Evolutionary conservation across 1,140 invertebrate genomes (phyloP), one percentile per base, ranked within the genome.

Genomic region (Coptotermes formosanus): DNA sequence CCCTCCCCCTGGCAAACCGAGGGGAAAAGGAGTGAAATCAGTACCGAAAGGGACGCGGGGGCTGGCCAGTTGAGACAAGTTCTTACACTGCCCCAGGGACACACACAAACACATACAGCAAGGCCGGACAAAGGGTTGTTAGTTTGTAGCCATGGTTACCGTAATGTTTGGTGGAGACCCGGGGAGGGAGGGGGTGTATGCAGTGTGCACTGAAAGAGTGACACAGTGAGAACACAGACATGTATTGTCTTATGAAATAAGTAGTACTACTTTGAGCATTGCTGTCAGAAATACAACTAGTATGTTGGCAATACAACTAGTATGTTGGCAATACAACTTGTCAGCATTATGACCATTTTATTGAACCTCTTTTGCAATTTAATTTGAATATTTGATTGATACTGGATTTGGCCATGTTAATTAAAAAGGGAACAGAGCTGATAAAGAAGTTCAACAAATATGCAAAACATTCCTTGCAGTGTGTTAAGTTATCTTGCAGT

Each of bases 31-130:
- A 52, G 83, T 19, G 83, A 52, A 55, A 84, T 84, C 48, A 55
- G 48, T 38, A 84, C 83, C 43, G 83, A 84, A 52, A 84, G 83
- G 83, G 83, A 84, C 55, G 48, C 7, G 55, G 25, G 14, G 48
- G 48, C 83, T 52, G 83, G 83, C 83, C 83, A 84, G 83, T 84
- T 86, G 85, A 75, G 85, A 69, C 59, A 85, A 86, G 85, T 86
- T 86, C 85, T 86, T 86, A 86, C 85, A 16, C 85, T 86, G 85
- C 85, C 85, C 85, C 64, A 86, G 85, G 85, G 85, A 86, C 85
- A 86, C 64, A 75, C 64, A 75, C 4, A 75, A 14, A 30, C 64
- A 75, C 64, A 75, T n/a, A 75, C 3, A 30, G 64, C 8, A 14
- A 75, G 64, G 52, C 43, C 85, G 85, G 85, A 86, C 85, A 86